Percentiles rank a stretch among this genome's conserved stretches.
These are phyloP conservation scores for Mythimna loreyi DNA, from an alignment of 2,888 invertebrate genomes.

Conservation along the genomic window DNA sequence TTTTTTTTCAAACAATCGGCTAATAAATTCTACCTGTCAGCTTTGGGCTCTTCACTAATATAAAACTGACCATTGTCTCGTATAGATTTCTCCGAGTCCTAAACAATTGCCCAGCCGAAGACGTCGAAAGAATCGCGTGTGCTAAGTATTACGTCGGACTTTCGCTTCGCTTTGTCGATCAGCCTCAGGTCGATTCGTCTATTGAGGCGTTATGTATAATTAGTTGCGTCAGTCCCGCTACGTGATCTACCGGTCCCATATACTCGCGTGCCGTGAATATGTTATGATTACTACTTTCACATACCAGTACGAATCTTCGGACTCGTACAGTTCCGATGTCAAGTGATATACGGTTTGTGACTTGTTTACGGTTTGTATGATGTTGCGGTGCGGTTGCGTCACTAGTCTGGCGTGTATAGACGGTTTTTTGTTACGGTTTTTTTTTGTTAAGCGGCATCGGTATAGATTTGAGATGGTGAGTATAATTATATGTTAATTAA, in stretches of 20 bases:
- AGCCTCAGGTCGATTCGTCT: constrained; percentile 70
- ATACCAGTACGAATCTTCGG: constrained; percentile 78
- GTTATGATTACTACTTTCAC: constrained; percentile 85
- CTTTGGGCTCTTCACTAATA: neutral
- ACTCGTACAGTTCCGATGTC: constrained; percentile 47
- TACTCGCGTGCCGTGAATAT: constrained; percentile 84
- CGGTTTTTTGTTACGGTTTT: constrained; percentile 38
- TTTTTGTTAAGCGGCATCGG: constrained; percentile 21
- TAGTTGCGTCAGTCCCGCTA: constrained; percentile 88
- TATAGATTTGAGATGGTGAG: constrained; percentile 5
- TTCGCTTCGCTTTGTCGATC: constrained; percentile 77
- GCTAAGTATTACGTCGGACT: constrained; percentile 79
- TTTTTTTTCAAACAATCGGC: neutral
- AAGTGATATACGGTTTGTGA: constrained; percentile 38
- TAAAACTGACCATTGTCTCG: constrained; percentile 19
- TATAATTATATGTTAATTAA: constrained; percentile 29
- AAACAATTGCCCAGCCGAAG: constrained; percentile 35
- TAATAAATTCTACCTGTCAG: neutral
- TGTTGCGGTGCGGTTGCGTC: constrained; percentile 25
- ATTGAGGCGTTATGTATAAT: constrained; percentile 84
- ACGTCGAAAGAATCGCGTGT: constrained; percentile 50
- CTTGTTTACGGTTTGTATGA: constrained; percentile 17
- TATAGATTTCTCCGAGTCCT: constrained; percentile 40
- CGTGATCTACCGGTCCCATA: constrained; percentile 80
- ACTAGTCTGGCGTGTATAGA: constrained; percentile 9